A percentile compares a stretch with the other conserved stretches of the same genome.
phyloP scores from a whole-genome alignment of 2,797 vertebrate species.

The Otolemur crassicaudatus region DNA sequence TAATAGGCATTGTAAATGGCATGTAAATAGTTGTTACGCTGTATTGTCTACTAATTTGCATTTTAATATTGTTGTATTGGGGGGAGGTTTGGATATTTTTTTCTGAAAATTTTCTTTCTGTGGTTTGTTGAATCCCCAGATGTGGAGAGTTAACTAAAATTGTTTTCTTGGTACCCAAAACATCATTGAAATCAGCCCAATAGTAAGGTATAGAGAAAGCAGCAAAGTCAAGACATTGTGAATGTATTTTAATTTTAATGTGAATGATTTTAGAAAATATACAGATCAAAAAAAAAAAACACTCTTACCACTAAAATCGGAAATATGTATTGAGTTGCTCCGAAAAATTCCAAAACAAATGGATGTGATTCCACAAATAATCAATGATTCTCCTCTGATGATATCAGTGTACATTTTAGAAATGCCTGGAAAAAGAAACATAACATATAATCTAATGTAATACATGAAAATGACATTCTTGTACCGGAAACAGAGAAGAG shows the following conservation, averaged over 20 bases:
- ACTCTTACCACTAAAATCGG: constrained; percentile 47
- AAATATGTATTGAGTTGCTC: fast-evolving
- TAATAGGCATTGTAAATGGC: not conserved
- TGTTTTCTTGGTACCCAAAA: constrained; percentile 23
- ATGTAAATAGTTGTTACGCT: not conserved
- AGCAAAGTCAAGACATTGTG: not conserved
- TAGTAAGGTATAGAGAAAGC: not conserved
- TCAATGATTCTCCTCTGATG: constrained; percentile 77
- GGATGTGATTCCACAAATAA: constrained; percentile 61
- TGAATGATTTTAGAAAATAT: constrained; percentile 51
- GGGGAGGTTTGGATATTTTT: not conserved
- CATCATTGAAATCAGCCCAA: not conserved
- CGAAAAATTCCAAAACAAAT: constrained; percentile 65
- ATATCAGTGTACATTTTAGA: constrained; percentile 75
- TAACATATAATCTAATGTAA: not conserved
- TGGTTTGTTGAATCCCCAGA: not conserved
- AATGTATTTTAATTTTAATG: constrained; percentile 38
- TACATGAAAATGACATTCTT: not conserved
- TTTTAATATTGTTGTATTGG: not conserved
- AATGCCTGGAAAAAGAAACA: constrained; percentile 68
- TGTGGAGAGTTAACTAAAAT: not conserved
- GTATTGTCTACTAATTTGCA: not conserved
- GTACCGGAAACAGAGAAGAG: constrained; percentile 12
- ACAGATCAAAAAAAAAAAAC: not conserved
- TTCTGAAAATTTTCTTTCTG: not conserved